Evolutionary conservation across 2,888 invertebrate species (phyloP), one percentile per base, ranked within the genome.

Genomic region (Drosophila bunnanda): DNA sequence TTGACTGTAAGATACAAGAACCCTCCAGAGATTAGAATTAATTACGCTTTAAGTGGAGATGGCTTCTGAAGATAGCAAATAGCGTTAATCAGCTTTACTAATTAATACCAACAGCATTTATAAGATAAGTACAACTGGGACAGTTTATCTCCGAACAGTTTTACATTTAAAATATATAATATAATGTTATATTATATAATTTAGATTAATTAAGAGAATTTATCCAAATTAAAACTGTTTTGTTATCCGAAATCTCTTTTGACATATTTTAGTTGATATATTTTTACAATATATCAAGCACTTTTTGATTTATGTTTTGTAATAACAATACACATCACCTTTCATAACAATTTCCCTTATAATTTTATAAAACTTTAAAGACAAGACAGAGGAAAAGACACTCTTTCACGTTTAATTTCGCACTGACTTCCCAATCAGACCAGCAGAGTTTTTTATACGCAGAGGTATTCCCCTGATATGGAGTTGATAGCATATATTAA

Each of bases 401-500:
- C 54, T 41, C 46, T 15, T 54, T 28, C 13, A 20, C 39, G 13
- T 8, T 54, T 22, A 34, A 34, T 12, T 48, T 6, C n/a, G 30
- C n/a, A 67, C 66, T 67, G 34, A 48, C n/a, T 54, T 44, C 1
- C 15, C 13, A 46, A 41, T 22, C 22, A 6, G 54, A 30, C 12
- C 32, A 20, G 34, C 20, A 28, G n/a, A n/a, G n/a, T 28, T 15
- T 32, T 28, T 39, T 48, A 65, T 30, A 48, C 38, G 12, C 22
- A 13, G 10, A 38, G 39, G n/a, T 55, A 13, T 67, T 48, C 36
- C 22, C 22, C 54, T 55, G 65, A 67, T 64, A 62, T 13, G 25
- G n/a, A 17, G 22, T 46, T 44, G 65, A 38, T 53, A 34, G 25
- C 44, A 20, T 34, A 39, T 64, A 48, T 41, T 67, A 55, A 67